Conservation (phyloP, 35 echinoderm and acorn worm genomes). For the Patiria miniata region DNA sequence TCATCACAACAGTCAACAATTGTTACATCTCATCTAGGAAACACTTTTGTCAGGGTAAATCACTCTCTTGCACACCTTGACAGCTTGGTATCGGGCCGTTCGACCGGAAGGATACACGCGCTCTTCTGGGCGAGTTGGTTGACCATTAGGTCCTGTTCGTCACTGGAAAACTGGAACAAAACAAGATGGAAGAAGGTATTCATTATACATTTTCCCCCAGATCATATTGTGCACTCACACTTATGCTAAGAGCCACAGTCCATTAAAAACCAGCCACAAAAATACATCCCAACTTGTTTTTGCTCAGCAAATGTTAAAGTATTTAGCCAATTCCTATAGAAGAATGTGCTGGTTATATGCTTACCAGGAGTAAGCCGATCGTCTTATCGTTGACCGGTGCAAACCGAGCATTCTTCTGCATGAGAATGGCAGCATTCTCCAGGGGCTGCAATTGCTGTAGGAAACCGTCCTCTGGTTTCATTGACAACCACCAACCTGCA, state of each 20-base stretch:
- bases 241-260: no score
- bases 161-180: slow-evolving; percentile 73
- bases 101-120: not conserved
- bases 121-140: slow-evolving; percentile 32
- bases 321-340: no score
- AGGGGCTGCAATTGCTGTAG: slow-evolving; percentile 61
- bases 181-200: not conserved
- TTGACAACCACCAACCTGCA: slow-evolving; percentile 76
- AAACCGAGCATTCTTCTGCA: slow-evolving; percentile 66
- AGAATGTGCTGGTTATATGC: no score
- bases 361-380: slow-evolving; percentile 75
- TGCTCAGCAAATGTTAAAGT: no score
- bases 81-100: slow-evolving; percentile 68
- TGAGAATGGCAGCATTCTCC: slow-evolving; percentile 44
- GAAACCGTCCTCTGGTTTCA: slow-evolving; percentile 72
- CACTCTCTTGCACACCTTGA: slow-evolving; percentile 64
- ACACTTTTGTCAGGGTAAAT: no score
- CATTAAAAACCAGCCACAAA: no score
- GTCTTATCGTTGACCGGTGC: slow-evolving; percentile 72
- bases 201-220: no score
- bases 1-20: no score
- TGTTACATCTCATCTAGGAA: no score
- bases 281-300: no score
- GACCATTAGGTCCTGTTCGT: slow-evolving; percentile 83
- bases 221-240: no score